Conservation (phyloP, 2,888 invertebrate genomes). For the Caenorhabditis sp. region DNA sequence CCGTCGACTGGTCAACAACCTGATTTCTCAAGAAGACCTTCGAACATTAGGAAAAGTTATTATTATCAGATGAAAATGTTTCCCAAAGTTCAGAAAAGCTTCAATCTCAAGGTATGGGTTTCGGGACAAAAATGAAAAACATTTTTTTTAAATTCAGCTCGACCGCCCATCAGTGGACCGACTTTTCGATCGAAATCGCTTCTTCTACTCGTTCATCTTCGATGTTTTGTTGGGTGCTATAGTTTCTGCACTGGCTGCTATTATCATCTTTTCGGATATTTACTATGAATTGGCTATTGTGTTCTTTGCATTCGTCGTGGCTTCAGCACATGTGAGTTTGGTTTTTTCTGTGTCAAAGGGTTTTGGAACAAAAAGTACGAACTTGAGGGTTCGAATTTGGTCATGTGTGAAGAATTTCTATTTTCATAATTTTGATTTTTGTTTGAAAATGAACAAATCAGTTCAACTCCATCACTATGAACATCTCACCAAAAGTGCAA, state of each 20-base stretch:
- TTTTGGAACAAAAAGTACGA: neutral
- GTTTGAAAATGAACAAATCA: no score
- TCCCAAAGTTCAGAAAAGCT: slow-evolving; percentile 56
- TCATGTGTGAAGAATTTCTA: no score
- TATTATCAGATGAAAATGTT: slow-evolving; percentile 66
- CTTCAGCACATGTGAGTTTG: slow-evolving; percentile 86
- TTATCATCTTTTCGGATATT: slow-evolving; percentile 76
- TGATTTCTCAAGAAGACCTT: slow-evolving; percentile 7
- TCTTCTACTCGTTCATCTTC: slow-evolving; percentile 82
- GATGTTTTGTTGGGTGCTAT: slow-evolving; percentile 84
- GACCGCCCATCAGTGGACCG: slow-evolving; percentile 91
- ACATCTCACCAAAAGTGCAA: no score
- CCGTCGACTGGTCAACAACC: neutral
- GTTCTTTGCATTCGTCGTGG: slow-evolving; percentile 95
- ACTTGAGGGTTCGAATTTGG: no score
- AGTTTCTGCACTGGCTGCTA: slow-evolving; percentile 80
- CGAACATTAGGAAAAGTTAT: slow-evolving; percentile 58
- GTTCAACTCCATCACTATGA: no score
- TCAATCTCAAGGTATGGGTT: slow-evolving; percentile 56
- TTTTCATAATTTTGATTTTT: no score
- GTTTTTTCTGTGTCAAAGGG: no score
- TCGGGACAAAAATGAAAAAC: neutral
- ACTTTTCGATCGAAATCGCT: slow-evolving; percentile 87
- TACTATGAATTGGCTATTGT: slow-evolving; percentile 92
- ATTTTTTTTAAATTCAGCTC: slow-evolving; percentile 77